Conservation (phyloP, 2,797 vertebrate species). For the Eleutherodactylus coqui region DNA sequence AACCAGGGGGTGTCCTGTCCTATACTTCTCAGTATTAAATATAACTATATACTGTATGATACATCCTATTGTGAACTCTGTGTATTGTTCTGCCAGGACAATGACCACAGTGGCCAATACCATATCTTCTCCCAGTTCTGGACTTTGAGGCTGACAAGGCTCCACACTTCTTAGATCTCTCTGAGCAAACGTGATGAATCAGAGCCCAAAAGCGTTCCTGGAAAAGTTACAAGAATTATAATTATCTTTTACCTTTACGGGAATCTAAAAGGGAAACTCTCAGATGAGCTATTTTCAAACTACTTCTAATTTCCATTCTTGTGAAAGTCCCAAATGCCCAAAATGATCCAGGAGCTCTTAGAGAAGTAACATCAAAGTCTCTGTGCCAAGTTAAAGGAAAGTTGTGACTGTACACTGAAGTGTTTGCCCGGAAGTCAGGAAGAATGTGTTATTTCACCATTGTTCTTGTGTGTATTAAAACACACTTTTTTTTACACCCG, state of each 20-base stretch:
- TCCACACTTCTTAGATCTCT: background rate
- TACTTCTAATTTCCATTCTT: conserved; percentile 29
- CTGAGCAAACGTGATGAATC: background rate
- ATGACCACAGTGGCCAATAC: background rate
- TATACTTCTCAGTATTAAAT: no score
- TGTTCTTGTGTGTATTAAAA: no score
- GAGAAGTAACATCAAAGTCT: conserved; percentile 8
- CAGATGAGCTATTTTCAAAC: conserved; percentile 29
- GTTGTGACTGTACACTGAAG: background rate
- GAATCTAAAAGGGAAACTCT: conserved; percentile 52
- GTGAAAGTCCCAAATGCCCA: conserved; percentile 34
- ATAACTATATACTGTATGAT: background rate
- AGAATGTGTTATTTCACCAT: background rate
- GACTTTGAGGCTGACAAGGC: conserved; percentile 5
- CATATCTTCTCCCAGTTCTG: background rate
- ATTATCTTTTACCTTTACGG: conserved; percentile 25
- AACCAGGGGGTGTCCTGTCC: no score
- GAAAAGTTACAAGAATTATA: conserved; percentile 35
- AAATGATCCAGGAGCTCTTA: conserved; percentile 17
- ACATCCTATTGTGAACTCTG: background rate
- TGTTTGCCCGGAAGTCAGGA: conserved; percentile 18
- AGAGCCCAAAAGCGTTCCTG: conserved; percentile 31
- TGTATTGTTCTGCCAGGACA: background rate
- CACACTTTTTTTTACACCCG: no score
- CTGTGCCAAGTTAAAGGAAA: background rate